Evolutionary conservation across 2,113 vertebrate genomes (phyloP).

Genomic region (Syrmaticus mikado): DNA sequence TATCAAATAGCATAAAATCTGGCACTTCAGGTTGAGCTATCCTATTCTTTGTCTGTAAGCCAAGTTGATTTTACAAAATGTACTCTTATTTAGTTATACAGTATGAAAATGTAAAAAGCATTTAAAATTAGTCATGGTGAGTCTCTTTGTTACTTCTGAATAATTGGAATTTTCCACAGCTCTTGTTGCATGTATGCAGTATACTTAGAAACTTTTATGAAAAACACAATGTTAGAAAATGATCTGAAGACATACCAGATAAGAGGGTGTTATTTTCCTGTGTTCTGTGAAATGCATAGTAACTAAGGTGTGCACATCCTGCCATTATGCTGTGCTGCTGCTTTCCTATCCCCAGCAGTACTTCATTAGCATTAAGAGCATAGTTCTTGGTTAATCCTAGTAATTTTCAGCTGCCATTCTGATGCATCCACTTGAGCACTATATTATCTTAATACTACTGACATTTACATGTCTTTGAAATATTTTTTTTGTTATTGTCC

Average conservation of each 20-base stretch:
- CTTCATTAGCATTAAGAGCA: slow-evolving; percentile 64
- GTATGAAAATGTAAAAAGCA: not conserved
- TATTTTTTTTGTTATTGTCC: slow-evolving; percentile 16
- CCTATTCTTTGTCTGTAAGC: not conserved
- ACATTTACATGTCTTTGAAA: slow-evolving; percentile 63
- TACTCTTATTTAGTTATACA: not conserved
- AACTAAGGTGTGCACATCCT: slow-evolving; percentile 25
- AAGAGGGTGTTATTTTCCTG: slow-evolving; percentile 14
- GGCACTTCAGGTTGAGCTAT: not conserved
- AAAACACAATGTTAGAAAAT: not conserved
- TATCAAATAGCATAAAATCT: not conserved
- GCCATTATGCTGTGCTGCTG: slow-evolving; percentile 25
- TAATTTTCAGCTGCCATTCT: slow-evolving; percentile 68
- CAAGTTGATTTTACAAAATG: not conserved
- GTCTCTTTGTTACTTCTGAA: not conserved
- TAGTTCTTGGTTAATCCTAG: slow-evolving; percentile 56
- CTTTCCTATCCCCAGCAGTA: slow-evolving; percentile 29
- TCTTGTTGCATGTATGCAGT: not conserved
- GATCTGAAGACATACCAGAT: not conserved
- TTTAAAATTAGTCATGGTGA: not conserved
- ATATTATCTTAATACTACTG: slow-evolving; percentile 57
- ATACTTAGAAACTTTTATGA: not conserved
- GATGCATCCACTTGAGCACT: slow-evolving; percentile 56
- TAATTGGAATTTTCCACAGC: not conserved
- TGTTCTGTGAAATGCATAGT: not conserved